These are phyloP conservation scores for Rhynchonema sp. DNA, from an alignment of 2,888 invertebrate species.

Conservation along the genomic window DNA sequence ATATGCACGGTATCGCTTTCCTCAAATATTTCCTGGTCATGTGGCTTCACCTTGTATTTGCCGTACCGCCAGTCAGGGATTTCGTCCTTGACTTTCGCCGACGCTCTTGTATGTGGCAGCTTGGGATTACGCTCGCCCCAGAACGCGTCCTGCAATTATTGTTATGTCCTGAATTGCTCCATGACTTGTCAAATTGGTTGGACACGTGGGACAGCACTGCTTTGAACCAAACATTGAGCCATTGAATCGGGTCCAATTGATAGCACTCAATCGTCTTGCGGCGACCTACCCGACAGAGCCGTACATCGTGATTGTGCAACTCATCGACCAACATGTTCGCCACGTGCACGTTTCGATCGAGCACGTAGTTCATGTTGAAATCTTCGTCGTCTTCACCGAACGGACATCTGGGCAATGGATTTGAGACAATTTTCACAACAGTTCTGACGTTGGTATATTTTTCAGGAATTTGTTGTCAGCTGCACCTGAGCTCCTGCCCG, in stretches of 20 bases:
- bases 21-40: background rate
- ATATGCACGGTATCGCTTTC: background rate
- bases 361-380: conserved; percentile 2
- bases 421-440: no score
- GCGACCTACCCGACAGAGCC: background rate
- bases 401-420: background rate
- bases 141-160: background rate
- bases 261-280: no score
- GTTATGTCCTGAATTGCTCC: no score
- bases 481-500: background rate
- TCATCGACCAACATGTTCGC: conserved; percentile 1
- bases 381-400: conserved; percentile 5
- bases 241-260: no score
- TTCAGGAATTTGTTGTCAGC: background rate
- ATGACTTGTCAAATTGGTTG: no score
- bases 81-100: background rate
- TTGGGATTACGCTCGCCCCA: background rate
- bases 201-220: no score
- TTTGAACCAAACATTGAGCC: no score
- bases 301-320: background rate
- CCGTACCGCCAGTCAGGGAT: background rate
- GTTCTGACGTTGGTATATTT: no score
- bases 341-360: conserved; percentile 1
- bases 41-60: background rate
- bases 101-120: background rate